phyloP scores from a whole-genome alignment of 2,113 vertebrate genomes.

The Clarias macrocephalus region DNA sequence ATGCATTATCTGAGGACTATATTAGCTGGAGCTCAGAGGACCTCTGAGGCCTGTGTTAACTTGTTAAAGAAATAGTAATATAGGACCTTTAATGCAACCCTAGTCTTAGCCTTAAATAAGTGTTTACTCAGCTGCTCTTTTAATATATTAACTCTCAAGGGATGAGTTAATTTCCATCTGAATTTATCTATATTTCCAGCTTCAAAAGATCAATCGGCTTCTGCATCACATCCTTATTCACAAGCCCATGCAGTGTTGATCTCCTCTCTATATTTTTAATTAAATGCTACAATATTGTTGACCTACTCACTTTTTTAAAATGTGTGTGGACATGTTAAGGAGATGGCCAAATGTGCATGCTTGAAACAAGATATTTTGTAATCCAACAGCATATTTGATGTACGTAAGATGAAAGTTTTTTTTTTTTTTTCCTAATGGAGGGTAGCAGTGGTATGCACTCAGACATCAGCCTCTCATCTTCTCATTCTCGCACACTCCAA shows the following conservation, averaged over 20 bases:
- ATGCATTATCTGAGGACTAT: no score
- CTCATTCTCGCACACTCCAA: background rate
- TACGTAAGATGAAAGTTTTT: conserved; percentile 11
- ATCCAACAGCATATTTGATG: conserved; percentile 23
- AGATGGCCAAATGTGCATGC: background rate
- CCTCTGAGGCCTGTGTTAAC: no score
- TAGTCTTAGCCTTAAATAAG: background rate
- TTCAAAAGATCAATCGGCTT: background rate
- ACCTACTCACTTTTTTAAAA: background rate
- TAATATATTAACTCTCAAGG: background rate
- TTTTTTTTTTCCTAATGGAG: background rate
- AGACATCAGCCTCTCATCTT: conserved; percentile 7
- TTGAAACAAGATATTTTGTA: conserved; percentile 17
- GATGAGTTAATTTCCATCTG: background rate
- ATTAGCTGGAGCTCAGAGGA: no score
- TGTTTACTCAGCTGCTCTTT: background rate
- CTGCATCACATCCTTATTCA: background rate
- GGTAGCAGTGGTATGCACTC: background rate
- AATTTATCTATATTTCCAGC: background rate
- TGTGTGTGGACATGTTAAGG: background rate
- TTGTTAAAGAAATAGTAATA: no score
- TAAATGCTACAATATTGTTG: background rate
- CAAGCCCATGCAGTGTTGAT: background rate
- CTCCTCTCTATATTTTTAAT: background rate
- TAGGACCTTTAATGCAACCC: background rate